Conservation (phyloP, 2,113 vertebrate species). For the Cervus canadensis region DNA sequence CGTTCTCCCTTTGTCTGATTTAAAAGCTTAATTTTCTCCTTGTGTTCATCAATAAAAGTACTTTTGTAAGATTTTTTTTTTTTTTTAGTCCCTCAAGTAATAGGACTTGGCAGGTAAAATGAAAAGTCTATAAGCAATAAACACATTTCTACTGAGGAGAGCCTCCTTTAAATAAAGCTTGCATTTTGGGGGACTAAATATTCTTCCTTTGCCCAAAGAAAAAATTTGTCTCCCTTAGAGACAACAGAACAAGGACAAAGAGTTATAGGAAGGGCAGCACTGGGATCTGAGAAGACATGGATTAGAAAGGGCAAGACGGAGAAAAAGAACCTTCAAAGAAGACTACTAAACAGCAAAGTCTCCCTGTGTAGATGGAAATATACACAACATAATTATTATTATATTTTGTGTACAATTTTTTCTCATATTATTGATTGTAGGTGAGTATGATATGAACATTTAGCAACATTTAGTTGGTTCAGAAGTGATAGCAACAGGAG, state of each 20-base stretch:
- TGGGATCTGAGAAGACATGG: background rate
- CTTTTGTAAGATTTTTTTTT: background rate
- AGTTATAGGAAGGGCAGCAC: background rate
- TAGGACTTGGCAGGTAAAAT: background rate
- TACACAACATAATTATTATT: background rate
- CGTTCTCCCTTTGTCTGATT: background rate
- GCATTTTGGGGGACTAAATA: background rate
- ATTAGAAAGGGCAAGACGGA: background rate
- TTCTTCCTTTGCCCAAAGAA: background rate
- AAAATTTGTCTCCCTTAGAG: background rate
- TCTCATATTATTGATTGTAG: background rate
- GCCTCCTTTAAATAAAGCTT: background rate
- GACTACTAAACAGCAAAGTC: background rate
- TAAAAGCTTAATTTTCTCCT: constrained; percentile 25
- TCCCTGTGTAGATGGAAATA: background rate
- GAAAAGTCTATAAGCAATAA: constrained; percentile 4
- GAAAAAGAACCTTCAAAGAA: background rate
- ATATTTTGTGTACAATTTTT: background rate
- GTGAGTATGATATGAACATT: background rate
- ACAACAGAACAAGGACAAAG: background rate
- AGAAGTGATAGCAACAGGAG: background rate
- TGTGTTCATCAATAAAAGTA: constrained; percentile 14
- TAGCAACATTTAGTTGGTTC: background rate
- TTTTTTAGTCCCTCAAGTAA: constrained; percentile 23
- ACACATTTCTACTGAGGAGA: background rate